Evolutionary conservation across 2,113 vertebrate genomes (phyloP).

Genomic region (Catharus fuscescens): DNA sequence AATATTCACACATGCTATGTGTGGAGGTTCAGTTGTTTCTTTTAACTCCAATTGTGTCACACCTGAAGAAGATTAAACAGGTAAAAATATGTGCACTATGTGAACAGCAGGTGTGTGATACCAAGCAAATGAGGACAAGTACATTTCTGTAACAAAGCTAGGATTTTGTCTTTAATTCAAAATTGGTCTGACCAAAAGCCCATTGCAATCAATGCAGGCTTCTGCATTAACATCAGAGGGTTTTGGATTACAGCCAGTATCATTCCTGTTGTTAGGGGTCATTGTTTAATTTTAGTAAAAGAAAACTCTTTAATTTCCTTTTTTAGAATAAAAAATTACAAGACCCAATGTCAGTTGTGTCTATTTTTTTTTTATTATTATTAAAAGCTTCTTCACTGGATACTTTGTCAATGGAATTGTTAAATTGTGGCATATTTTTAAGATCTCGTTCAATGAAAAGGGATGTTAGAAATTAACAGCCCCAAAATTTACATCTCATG

Average conservation of each 20-base stretch:
- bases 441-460: background rate
- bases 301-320: conserved; percentile 35
- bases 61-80: background rate
- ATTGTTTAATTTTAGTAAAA: conserved; percentile 41
- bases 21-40: background rate
- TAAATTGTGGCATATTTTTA: conserved; percentile 18
- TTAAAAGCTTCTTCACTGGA: conserved; percentile 41
- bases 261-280: background rate
- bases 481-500: background rate
- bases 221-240: background rate
- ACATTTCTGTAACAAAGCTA: background rate
- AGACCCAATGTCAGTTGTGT: conserved; percentile 22
- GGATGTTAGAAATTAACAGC: background rate
- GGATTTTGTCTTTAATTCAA: background rate
- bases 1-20: background rate
- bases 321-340: background rate
- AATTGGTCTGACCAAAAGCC: background rate
- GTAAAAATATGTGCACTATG: background rate
- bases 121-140: background rate
- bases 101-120: background rate
- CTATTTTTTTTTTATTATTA: background rate
- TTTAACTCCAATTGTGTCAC: background rate
- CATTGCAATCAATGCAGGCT: background rate
- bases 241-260: background rate
- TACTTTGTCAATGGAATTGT: conserved; percentile 47